Evolutionary conservation across 1,140 invertebrate genomes (phyloP).

Genomic region (Drosophila elegans): DNA sequence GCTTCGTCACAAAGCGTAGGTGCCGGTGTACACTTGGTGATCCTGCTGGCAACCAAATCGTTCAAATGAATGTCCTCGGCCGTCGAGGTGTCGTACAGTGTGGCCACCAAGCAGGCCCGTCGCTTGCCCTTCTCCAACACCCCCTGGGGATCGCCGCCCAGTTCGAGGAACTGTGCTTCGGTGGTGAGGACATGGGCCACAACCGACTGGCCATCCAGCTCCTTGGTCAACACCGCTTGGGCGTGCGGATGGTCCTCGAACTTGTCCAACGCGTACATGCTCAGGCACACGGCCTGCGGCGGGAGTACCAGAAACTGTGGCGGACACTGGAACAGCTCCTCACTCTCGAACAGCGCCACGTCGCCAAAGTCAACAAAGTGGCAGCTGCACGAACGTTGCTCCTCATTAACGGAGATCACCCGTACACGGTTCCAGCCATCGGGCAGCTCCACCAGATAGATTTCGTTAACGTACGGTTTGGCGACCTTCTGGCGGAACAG

Average conservation of each 20-base stretch:
- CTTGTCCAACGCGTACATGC: slow-evolving; percentile 80
- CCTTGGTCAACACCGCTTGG: slow-evolving; percentile 45
- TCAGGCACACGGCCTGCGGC: slow-evolving; percentile 74
- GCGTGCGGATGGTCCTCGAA: slow-evolving; percentile 81
- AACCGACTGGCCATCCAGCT: slow-evolving; percentile 65
- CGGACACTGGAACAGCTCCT: slow-evolving; percentile 59
- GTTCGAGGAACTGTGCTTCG: slow-evolving; percentile 48
- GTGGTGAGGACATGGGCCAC: slow-evolving; percentile 76
- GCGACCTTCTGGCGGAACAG: slow-evolving; percentile 19
- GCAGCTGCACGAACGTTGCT: slow-evolving; percentile 58
- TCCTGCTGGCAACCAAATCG: slow-evolving; percentile 65
- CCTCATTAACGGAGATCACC: slow-evolving; percentile 55
- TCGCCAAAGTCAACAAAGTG: slow-evolving; percentile 83
- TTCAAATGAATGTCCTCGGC: slow-evolving; percentile 80
- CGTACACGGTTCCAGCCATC: slow-evolving; percentile 82
- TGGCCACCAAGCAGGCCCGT: slow-evolving; percentile 68
- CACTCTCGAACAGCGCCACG: slow-evolving; percentile 53
- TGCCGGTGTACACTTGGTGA: slow-evolving; percentile 60
- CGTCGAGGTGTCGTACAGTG: slow-evolving; percentile 80
- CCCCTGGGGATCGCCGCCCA: slow-evolving; percentile 49
- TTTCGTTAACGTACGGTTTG: slow-evolving; percentile 18
- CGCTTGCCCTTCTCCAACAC: slow-evolving; percentile 22
- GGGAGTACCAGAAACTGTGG: slow-evolving; percentile 66
- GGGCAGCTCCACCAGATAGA: slow-evolving; percentile 70
- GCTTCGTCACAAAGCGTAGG: slow-evolving; percentile 65